Base-by-base conservation (phyloP, 2,888 invertebrate species). In the Shargacucullia verbasci region DNA sequence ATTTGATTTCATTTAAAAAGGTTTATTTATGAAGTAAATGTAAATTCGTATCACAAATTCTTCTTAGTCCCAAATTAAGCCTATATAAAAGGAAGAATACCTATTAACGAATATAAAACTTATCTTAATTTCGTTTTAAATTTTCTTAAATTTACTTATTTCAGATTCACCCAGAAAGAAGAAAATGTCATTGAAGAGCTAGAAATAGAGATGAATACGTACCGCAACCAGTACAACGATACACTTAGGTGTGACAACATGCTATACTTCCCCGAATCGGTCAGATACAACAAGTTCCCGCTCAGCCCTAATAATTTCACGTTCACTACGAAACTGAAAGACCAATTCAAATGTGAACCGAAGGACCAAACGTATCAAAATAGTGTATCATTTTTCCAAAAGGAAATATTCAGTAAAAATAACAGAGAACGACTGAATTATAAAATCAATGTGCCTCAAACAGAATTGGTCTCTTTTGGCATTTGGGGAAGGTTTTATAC, bases 231-330 rank as follows among this genome's bases (percentile, higher is more conserved):
- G 15, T 86, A 87, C 63, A 94, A 94, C 62, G 57, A 54, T 0
- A 85, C 87, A 0, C 78, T 92, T 0, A 70, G 85, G 14, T 90
- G 92, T 45, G 85, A 90, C 14, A 87, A 92, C 39, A 81, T 88
- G 0, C 81, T 90, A 0, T 95, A 95, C 67, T 94, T 86, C 61
- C 95, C 95, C 0, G 83, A 90, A 27, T 94, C 95, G 0, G 63
- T 95, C 1, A 83, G 88, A 54, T 88, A 89, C 33, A 91, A 87
- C 20, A 93, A 95, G 45, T 89, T 91, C 31, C 95, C 95, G 0
- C 74, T 95, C 0, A 82, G 82, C 7, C 80, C 87, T 0, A 62
- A 71, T 7, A 89, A 92, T 49, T 88, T 83, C 25, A 86, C 88
- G 0, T 71, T 46, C 34, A 55, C 39, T 0, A n/a, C 33, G 0